These are phyloP conservation scores for Ostrea denselamellosa DNA, from an alignment of 1,140 invertebrate genomes.

Conservation along the genomic window DNA sequence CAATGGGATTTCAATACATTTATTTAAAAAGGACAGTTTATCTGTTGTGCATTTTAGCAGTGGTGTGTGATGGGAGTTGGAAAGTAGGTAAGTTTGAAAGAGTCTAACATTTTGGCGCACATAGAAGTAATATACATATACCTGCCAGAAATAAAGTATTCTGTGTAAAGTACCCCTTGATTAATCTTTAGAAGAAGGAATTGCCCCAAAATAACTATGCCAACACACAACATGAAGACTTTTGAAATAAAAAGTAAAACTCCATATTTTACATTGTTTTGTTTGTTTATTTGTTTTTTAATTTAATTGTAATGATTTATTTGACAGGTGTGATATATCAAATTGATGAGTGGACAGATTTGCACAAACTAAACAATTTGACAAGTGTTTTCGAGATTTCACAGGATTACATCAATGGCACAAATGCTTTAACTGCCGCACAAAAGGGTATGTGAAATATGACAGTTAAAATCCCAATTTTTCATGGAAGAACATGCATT, in stretches of 20 bases:
- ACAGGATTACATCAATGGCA: neutral
- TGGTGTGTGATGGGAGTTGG: neutral
- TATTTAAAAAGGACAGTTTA: neutral
- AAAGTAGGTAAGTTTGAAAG: slow-evolving; percentile 6
- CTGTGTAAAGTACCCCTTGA: too few relatives aligned
- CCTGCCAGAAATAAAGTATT: too few relatives aligned
- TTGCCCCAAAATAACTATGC: too few relatives aligned
- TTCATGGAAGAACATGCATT: too few relatives aligned
- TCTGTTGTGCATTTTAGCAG: neutral
- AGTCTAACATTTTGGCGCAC: neutral
- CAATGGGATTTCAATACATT: neutral
- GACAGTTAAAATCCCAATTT: too few relatives aligned
- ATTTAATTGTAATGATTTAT: neutral
- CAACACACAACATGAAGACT: too few relatives aligned
- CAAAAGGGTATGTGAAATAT: neutral
- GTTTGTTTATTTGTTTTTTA: neutral
- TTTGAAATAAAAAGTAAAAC: too few relatives aligned
- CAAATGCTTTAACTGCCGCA: neutral
- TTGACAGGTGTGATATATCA: slow-evolving; percentile 6
- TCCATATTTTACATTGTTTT: too few relatives aligned
- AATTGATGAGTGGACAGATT: neutral
- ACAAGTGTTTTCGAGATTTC: neutral
- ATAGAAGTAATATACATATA: too few relatives aligned
- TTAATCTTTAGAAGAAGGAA: too few relatives aligned
- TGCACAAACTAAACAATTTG: neutral